A percentile compares a stretch with the other conserved stretches of the same genome.
Evolutionary conservation across 2,113 vertebrate genomes (phyloP).

Genomic region (Hippocampus guttulatus): DNA sequence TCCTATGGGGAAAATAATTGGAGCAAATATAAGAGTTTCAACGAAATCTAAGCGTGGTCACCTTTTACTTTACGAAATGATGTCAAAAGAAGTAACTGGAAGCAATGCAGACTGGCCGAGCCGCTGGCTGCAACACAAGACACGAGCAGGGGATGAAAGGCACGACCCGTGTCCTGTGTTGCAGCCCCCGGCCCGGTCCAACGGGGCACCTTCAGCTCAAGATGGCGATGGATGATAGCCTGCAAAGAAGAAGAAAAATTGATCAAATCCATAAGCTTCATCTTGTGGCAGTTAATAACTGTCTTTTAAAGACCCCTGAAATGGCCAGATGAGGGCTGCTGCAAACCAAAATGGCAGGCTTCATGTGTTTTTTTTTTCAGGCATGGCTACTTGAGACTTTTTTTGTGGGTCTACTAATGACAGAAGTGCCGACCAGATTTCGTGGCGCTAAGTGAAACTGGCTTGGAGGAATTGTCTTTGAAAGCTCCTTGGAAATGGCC

Average conservation of each 20-base stretch:
- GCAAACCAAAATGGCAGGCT: too few relatives aligned
- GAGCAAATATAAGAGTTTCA: too few relatives aligned
- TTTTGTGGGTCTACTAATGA: too few relatives aligned
- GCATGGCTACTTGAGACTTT: too few relatives aligned
- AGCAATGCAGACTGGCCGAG: constrained; percentile 49
- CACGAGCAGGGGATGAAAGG: constrained; percentile 72
- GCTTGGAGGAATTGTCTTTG: neutral
- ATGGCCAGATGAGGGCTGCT: too few relatives aligned
- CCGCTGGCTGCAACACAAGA: constrained; percentile 84
- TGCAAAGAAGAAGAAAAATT: constrained; percentile 38
- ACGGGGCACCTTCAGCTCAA: constrained; percentile 61
- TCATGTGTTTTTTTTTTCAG: too few relatives aligned
- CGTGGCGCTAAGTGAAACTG: neutral
- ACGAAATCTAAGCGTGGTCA: too few relatives aligned
- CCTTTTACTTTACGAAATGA: neutral
- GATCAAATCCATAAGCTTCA: constrained; percentile 27
- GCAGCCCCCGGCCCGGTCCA: constrained; percentile 74
- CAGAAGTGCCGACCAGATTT: too few relatives aligned
- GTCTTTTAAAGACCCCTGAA: too few relatives aligned
- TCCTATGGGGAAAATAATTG: too few relatives aligned
- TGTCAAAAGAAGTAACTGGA: neutral
- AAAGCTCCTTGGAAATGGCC: neutral
- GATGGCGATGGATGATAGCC: constrained; percentile 33
- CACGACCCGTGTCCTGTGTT: constrained; percentile 82
- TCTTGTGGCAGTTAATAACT: neutral